Base-by-base conservation (phyloP, 1,140 invertebrate genomes). In the Anoplolepis gracilipes region DNA sequence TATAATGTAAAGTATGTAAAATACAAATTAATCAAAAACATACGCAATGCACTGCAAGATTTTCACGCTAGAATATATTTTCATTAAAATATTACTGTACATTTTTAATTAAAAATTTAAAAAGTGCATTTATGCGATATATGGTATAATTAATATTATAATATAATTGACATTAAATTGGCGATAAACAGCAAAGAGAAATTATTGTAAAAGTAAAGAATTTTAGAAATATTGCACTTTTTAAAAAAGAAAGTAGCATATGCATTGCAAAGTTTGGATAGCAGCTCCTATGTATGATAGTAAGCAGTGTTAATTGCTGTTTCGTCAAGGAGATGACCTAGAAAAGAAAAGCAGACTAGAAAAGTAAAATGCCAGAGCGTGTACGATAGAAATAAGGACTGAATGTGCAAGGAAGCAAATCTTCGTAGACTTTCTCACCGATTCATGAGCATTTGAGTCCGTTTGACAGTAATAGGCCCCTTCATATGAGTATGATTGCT, bases 381-480 rank as follows among this genome's bases (percentile, higher is more conserved):
- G 84, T 91, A 59, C 39, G 49, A 72, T 87, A 88, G 86, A 88
- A 93, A 88, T 88, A 91, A 93, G 94, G 72, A 93, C 94, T 95
- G 91, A 87, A 95, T 95, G 94, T 93, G 92, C 94, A 94, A 72
- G 92, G 90, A 90, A 95, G 90, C 94, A 94, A 91, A 94, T 93
- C 94, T 92, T 92, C 7, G 69, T 90, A 53, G 90, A 94, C 93
- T 95, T 94, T 94, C 94, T 92, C 93, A 94, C 82, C 25, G 75
- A 88, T 79, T 86, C 62, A 61, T 25, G 22, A 11, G 11, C 55
- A 36, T 39, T 36, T 7, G n/a, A 62, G 13, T 72, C 64, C 11
- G 19, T 64, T 75, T 69, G 85, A 87, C 81, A 62, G 33, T 72
- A n/a, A 59, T 30, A 22, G 13, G 22, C 16, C 36, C 36, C 33